phyloP scores from a whole-genome alignment of 2,888 invertebrate species.

The Asteroscopus sphinx region DNA sequence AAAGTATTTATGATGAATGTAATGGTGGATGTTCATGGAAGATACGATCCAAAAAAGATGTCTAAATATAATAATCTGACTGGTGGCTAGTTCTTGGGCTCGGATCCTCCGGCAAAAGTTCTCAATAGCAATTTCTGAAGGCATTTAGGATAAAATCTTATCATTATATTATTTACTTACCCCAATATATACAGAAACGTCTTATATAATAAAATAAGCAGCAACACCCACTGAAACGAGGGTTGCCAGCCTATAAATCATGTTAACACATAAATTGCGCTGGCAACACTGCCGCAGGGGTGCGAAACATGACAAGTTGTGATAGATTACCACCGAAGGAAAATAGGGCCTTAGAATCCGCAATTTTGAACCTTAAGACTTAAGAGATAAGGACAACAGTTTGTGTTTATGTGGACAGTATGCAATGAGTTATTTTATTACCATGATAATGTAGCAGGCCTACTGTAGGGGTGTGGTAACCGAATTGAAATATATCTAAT shows the following conservation, averaged over 20 bases:
- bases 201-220: constrained; percentile 49
- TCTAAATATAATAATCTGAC: too few species aligned
- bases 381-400: constrained; percentile 4
- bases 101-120: too few species aligned
- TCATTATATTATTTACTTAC: constrained; percentile 7
- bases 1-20: too few species aligned
- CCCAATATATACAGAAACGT: not conserved
- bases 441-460: constrained; percentile 80
- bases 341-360: constrained; percentile 22
- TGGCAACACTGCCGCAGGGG: constrained; percentile 79
- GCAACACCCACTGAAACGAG: constrained; percentile 64
- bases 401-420: constrained; percentile 75
- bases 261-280: constrained; percentile 88
- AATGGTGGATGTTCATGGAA: too few species aligned
- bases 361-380: constrained; percentile 29
- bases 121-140: too few species aligned
- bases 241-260: constrained; percentile 81
- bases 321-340: constrained; percentile 72
- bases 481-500: constrained; percentile 88
- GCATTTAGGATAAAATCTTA: too few species aligned
- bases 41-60: too few species aligned
- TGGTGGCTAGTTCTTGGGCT: too few species aligned
- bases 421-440: constrained; percentile 74
- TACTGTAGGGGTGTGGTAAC: constrained; percentile 76
- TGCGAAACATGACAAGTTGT: constrained; percentile 73